Base-by-base conservation (phyloP, 37 sponge, comb jelly and placozoan species). In the Halichondria panicea region DNA sequence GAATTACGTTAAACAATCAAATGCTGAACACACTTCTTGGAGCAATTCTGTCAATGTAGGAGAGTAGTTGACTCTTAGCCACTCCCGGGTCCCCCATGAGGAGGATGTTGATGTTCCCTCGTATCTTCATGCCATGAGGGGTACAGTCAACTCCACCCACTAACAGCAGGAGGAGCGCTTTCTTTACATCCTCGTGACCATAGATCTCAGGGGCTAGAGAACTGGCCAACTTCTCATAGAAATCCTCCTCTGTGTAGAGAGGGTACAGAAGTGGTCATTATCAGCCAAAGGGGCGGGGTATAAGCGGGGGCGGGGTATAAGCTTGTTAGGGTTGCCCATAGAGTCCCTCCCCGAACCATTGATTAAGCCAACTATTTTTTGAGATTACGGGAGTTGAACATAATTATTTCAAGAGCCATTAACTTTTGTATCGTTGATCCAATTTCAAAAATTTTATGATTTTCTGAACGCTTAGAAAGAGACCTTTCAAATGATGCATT, bases 51-150 rank as follows among this genome's bases (percentile, higher is more conserved):
- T 97, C 99, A 4, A 97, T 94, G 64, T 97, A 97, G 28, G 91
- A 77, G 32, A 97, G 82, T 46, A 97, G 76, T 89, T 97, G 99
- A 59, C 93, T 92, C 91, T 97, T 97, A 45, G 99, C 99, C 52
- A 97, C 99, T 27, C 99, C 99, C 22, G 99, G 99, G 55, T 97
- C 99, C 0, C 99, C 99, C 99, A 97, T 97, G 60, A 97, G 87
- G 60, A 91, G 92, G 62, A 97, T 85, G 63, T 97, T 94, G 62
- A 97, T 95, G 64, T 81, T 97, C 42, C 96, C 97, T 52, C 99
- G 76, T 70, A 97, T 97, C 81, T 94, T 97, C 93, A 97, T 94
- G 32, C 99, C 99, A 38, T 94, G 93, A 24, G 99, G 93, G 28
- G 87, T 75, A 11, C 95, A 72, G 76, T 97, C 95, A 4, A 97